phyloP scores from a whole-genome alignment of 2,888 invertebrate species.

The Eristalinus aeneus region DNA sequence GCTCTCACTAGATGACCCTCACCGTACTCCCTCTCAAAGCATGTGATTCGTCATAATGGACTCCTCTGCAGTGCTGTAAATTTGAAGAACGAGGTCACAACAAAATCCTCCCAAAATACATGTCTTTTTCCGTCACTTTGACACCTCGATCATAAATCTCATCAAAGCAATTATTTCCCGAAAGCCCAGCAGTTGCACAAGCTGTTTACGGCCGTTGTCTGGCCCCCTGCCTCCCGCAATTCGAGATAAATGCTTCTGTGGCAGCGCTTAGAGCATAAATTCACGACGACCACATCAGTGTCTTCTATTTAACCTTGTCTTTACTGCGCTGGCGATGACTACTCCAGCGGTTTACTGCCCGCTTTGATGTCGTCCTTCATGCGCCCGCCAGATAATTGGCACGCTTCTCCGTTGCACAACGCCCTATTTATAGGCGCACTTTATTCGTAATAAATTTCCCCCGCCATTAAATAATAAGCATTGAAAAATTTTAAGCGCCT shows the following conservation, averaged over 20 bases:
- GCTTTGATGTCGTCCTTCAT: not conserved
- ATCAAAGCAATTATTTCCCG: not conserved
- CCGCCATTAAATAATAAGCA: not conserved
- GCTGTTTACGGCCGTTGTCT: not conserved
- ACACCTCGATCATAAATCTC: not conserved
- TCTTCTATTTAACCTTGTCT: not conserved
- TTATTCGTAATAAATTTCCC: not conserved
- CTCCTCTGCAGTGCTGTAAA: no score
- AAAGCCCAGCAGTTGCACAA: not conserved
- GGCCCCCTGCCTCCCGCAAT: not conserved
- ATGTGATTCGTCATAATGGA: no score
- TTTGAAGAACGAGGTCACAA: no score
- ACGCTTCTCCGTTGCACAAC: not conserved
- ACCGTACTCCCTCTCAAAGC: no score
- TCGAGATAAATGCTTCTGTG: not conserved
- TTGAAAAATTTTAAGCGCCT: conserved; percentile 11
- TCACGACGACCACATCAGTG: not conserved
- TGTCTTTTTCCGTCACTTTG: not conserved
- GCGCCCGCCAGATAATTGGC: not conserved
- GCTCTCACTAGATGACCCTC: no score
- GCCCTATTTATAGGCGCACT: not conserved
- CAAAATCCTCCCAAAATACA: no score
- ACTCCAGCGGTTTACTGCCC: not conserved
- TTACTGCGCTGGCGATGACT: not conserved
- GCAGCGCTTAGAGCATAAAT: not conserved